phyloP scores from a whole-genome alignment of 2,113 vertebrate genomes.

The Xiphophorus hellerii region DNA sequence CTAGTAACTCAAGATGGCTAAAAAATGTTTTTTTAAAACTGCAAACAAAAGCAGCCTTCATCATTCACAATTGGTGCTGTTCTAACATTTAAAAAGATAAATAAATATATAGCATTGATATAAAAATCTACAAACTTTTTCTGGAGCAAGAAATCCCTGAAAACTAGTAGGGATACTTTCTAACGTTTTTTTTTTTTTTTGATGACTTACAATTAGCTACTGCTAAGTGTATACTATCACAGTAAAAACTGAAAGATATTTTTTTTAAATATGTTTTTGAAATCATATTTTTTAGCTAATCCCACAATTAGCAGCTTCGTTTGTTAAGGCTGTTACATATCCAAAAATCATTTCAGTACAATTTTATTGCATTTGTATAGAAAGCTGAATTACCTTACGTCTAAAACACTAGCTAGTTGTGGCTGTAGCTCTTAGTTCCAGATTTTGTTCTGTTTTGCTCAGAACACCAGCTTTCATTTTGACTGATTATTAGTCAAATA shows the following conservation, averaged over 20 bases:
- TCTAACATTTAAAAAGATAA: neutral
- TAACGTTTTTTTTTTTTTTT: neutral
- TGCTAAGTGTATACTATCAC: neutral
- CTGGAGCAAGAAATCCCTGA: neutral
- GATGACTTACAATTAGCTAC: neutral
- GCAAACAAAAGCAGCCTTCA: neutral
- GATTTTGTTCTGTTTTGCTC: neutral
- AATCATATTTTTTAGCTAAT: too few relatives aligned
- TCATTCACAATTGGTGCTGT: neutral
- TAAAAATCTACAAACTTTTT: neutral
- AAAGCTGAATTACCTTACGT: neutral
- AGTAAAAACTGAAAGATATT: neutral
- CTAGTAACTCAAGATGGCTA: neutral
- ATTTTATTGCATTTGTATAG: neutral
- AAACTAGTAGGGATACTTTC: neutral
- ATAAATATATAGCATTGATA: neutral
- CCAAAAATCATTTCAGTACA: neutral
- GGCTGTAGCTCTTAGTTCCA: neutral
- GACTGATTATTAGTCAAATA: constrained; percentile 35
- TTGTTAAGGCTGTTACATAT: too few relatives aligned
- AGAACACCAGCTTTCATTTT: neutral
- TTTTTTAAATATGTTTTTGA: neutral
- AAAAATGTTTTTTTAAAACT: neutral
- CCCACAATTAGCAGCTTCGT: too few relatives aligned
- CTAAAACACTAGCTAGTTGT: neutral